Conservation (phyloP, 92 coral and sea anemone species). For the Chrysogorgia sp. region DNA sequence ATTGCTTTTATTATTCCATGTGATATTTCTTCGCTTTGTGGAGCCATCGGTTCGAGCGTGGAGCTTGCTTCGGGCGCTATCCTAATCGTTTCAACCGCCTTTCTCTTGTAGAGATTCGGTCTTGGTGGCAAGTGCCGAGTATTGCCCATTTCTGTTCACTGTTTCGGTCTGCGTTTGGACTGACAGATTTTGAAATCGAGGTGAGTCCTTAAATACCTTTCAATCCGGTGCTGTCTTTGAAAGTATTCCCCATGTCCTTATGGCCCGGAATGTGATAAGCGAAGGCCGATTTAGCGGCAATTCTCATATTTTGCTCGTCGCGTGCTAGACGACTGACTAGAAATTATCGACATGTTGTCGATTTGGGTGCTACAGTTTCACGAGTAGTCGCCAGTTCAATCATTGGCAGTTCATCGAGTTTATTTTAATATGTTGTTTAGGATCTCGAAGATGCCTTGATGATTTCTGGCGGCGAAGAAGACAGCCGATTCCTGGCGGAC, state of each 20-base stretch:
- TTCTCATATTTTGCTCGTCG: neutral
- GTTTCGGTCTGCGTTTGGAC: constrained; percentile 97
- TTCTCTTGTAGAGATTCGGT: constrained; percentile 87
- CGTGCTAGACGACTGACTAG: constrained; percentile 25
- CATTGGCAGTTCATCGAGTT: constrained; percentile 42
- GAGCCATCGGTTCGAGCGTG: no score
- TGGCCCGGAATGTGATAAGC: neutral
- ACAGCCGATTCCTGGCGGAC: constrained; percentile 93
- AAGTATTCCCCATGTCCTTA: neutral
- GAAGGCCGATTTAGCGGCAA: neutral
- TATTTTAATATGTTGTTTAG: constrained; percentile 65
- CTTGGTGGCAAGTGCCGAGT: constrained; percentile 99
- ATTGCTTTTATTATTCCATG: neutral
- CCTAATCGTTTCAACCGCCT: neutral
- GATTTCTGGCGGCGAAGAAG: constrained; percentile 86
- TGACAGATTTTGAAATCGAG: constrained; percentile 99
- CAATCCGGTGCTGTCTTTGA: neutral
- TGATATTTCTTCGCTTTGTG: neutral
- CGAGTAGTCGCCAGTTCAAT: neutral
- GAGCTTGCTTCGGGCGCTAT: neutral
- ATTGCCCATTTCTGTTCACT: constrained; percentile 99
- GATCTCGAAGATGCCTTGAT: constrained; percentile 96
- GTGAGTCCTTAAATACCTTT: constrained; percentile 48
- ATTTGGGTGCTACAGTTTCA: constrained; percentile 4
- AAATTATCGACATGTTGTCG: constrained; percentile 18